Base-by-base conservation (phyloP, 2,797 vertebrate species). In the Hylomyscus alleni region DNA sequence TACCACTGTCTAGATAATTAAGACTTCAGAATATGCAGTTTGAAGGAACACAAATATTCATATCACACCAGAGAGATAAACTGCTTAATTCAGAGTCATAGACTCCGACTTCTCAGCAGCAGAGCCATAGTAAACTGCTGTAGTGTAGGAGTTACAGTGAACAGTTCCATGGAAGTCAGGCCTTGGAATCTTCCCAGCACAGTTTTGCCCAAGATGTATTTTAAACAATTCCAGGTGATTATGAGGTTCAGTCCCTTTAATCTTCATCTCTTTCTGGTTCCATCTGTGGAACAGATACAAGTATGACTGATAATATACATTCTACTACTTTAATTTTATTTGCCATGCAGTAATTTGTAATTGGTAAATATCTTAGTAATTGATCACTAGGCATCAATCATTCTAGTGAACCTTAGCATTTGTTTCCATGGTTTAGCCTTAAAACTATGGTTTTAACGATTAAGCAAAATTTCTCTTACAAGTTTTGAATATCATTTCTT, bases 81-180 rank as follows among this genome's bases (percentile, higher is more conserved):
- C 1, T 73, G 67, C 19, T 22, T 40, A 37, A 52, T 26, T 82
- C 54, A 40, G n/a, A 58, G 1, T 14, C 12, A 14, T 40, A 37
- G n/a, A 26, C 78, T 15, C 56, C 19, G 69, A 11, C 8, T 58
- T 37, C 3, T 9, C n/a, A 7, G 24, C 52, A 65, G 54, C 1
- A 6, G 19, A 90, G 10, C 26, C 13, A 65, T 13, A 37, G 4
- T 47, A 29, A 65, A 15, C 69, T 0, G 26, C 9, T 62, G 4
- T 14, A 22, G 5, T 10, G 17, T 24, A 54, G 37, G 34, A 37
- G 6, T 2, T 47, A 84, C 15, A 65, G 8, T 12, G 60, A 3
- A 40, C 15, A 94, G 10, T 60, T 3, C 1, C 14, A 52, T 0
- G 0, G 5, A 14, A 54, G 1, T 1, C 4, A 56, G 54, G 1